Base-by-base conservation (phyloP, 2,888 invertebrate species). In the Folsomia candida region DNA sequence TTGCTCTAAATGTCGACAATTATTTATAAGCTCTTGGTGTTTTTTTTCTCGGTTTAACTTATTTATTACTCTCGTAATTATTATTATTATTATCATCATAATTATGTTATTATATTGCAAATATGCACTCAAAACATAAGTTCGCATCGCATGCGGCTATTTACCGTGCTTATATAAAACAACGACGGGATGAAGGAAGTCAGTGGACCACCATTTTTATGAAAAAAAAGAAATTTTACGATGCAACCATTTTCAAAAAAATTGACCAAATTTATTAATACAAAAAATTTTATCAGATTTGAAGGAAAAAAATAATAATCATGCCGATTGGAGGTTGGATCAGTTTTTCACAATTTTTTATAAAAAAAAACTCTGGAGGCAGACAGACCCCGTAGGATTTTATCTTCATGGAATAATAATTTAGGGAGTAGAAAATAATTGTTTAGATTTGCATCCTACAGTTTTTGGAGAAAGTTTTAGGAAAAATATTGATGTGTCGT, bases 141-240 rank as follows among this genome's bases (percentile, higher is more conserved):
- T 37, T 69, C 29, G 69, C 64, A 61, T 64, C 70, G 76, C 73
- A 75, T 75, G 71, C 61, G 66, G 75, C 73, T 76, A 73, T 73
- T 70, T 37, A 62, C 67, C 71, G 70, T 75, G 75, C 75, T 75
- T 75, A 67, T 71, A 62, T 69, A 67, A 69, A 70, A 70, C 37
- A 37, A 37, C 37, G 37, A n/a, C n/a, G n/a, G n/a, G n/a, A n/a
- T n/a, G 72, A 74, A 74, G 76, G 79, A 79, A 78, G 79, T 79
- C 79, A 75, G 69, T 78, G 79, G 79, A 79, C 79, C 79, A 76
- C 70, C 65, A 24, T 9, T 37, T 37, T 37, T 37, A 14, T 37
- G n/a, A 14, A 37, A 37, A 37, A 37, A n/a, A n/a, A n/a, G n/a
- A n/a, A n/a, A n/a, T n/a, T n/a, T n/a, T n/a, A n/a, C n/a, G n/a